Conservation (phyloP, 2,113 vertebrate species). For the Serilophus lunatus region DNA sequence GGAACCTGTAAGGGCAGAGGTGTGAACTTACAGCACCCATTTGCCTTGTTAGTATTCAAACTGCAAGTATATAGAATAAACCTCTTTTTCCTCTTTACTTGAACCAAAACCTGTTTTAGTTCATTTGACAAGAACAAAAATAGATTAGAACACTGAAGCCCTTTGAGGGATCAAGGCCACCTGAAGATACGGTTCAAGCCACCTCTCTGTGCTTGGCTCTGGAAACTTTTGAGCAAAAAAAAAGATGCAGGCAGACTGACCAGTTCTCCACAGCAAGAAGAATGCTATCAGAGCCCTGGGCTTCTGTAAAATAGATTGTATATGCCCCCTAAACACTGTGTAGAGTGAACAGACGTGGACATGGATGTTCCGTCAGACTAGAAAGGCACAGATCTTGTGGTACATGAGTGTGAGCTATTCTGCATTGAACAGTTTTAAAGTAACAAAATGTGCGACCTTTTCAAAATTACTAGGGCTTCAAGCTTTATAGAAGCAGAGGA, state of each 20-base stretch:
- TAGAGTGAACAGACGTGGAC: neutral
- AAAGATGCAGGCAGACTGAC: neutral
- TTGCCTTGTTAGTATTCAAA: neutral
- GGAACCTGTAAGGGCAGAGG: neutral
- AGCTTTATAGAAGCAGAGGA: neutral
- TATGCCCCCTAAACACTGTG: neutral
- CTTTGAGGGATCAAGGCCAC: neutral
- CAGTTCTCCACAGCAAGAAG: neutral
- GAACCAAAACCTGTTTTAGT: neutral
- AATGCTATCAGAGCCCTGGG: neutral
- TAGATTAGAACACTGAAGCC: neutral
- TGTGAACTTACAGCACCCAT: neutral
- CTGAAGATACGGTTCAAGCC: neutral
- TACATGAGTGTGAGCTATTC: neutral
- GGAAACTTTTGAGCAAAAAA: neutral
- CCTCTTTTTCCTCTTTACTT: neutral
- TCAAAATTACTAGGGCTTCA: neutral
- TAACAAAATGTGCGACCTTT: neutral
- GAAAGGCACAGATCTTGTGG: neutral
- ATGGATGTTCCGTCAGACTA: neutral
- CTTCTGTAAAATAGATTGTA: neutral
- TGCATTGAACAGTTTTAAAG: neutral
- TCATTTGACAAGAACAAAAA: neutral
- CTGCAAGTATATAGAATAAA: neutral
- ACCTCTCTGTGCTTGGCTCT: neutral